Evolutionary conservation across 1,140 invertebrate species (phyloP), one percentile per base, ranked within the genome.

Genomic region (Bombus cullumanus): DNA sequence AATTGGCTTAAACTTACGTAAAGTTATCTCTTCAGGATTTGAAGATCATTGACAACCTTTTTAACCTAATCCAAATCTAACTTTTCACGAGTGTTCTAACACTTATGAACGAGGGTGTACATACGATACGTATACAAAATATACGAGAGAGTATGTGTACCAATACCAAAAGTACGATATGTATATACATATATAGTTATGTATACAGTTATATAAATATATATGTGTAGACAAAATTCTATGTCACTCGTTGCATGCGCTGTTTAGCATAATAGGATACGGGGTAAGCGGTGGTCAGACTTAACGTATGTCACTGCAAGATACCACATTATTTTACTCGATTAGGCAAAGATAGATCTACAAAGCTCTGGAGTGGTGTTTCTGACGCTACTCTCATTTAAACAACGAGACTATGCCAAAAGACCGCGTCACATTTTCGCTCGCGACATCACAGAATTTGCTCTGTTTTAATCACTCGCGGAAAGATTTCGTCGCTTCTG

Each of bases 231-330:
- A 90, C 87, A 90, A 89, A 91, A 83, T 74, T 89, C 85, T 90
- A 91, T 88, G 84, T 90, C 88, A 92, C 89, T 92, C 88, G 88
- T 91, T 81, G 86, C 91, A 92, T 92, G 91, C 91, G 91, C 91
- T 91, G 72, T 59, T 90, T 91, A 92, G 91, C 91, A 89, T 92
- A 92, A 85, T 86, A 79, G 88, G 80, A 89, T 89, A 89, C 68
- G 83, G 89, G 83, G 83, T 89, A 91, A 92, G 90, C 90, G 90
- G 84, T 91, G 85, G 86, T 89, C 85, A 82, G 91, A 90, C 57
- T 86, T 83, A 87, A 68, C 83, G 89, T 62, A 83, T 73, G 88
- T 90, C 87, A 78, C 85, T 89, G 87, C 89, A 86, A 88, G 86
- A 83, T 89, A 91, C 81, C 83, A 91, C 78, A 68, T 85, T 80